phyloP scores from a whole-genome alignment of 2,113 vertebrate genomes.

The Engystomops pustulosus region DNA sequence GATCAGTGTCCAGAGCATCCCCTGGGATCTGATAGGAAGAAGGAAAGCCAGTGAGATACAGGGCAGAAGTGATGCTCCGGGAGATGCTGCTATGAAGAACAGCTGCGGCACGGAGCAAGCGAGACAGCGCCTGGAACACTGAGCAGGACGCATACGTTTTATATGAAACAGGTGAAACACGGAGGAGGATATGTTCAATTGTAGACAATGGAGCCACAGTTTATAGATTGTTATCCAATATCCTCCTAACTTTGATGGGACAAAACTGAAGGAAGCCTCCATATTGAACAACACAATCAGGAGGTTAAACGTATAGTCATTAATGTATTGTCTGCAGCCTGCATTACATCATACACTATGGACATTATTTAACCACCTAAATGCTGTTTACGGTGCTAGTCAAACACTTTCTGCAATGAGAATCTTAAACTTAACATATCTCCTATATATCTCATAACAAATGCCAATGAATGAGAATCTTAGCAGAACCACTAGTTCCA shows the following conservation, averaged over 20 bases:
- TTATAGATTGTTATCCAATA: conserved; percentile 17
- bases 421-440: too few relatives aligned
- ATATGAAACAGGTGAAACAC: conserved; percentile 34
- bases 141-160: background rate
- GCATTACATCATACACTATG: background rate
- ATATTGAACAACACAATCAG: too few relatives aligned
- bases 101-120: background rate
- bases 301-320: background rate
- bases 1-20: background rate
- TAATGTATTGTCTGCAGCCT: background rate
- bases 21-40: background rate
- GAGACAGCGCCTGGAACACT: background rate
- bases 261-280: too few relatives aligned
- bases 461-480: background rate
- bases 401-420: too few relatives aligned
- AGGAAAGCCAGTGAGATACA: background rate
- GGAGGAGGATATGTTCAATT: background rate
- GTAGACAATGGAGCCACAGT: background rate
- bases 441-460: too few relatives aligned
- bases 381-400: background rate
- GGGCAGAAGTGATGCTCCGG: conserved; percentile 2
- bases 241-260: background rate
- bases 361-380: background rate
- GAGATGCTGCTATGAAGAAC: background rate
- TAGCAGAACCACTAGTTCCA: background rate